phyloP scores from a whole-genome alignment of 2,888 invertebrate species.

The Luperina testacea region DNA sequence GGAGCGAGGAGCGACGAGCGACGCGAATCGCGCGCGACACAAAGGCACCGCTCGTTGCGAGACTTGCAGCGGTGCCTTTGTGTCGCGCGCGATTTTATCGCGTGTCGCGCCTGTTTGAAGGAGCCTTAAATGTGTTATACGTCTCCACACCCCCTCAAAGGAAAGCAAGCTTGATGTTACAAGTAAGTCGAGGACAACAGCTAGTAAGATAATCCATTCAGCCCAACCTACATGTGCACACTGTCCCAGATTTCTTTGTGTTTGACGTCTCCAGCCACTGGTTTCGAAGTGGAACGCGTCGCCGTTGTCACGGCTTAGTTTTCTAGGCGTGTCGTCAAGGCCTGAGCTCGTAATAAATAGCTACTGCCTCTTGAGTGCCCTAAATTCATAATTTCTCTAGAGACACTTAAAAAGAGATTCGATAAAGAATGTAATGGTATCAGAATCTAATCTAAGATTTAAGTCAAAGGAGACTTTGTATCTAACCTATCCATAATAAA shows the following conservation, averaged over 20 bases:
- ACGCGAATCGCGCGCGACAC: no score
- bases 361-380: constrained; percentile 2
- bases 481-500: neutral
- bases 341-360: constrained; percentile 4
- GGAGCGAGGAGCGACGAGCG: no score
- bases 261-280: constrained; percentile 4
- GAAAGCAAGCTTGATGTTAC: neutral
- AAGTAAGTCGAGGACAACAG: constrained; percentile 7
- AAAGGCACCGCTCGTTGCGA: no score
- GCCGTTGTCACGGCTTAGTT: constrained; percentile 35
- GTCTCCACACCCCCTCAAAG: neutral
- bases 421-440: constrained; percentile 26
- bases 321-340: constrained; percentile 13
- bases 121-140: neutral
- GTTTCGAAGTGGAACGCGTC: constrained; percentile 45
- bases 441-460: constrained; percentile 18
- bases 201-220: constrained; percentile 33
- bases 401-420: constrained; percentile 20
- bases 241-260: constrained; percentile 53
- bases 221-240: constrained; percentile 20
- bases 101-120: no score
- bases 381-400: constrained; percentile 47
- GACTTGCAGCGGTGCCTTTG: no score
- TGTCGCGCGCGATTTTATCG: no score
- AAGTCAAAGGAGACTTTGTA: neutral